A percentile compares a stretch with the other conserved stretches of the same genome.
These are phyloP conservation scores for Hemicentrotus pulcherrimus DNA, from an alignment of 35 echinoderm and acorn worm species.

Conservation along the genomic window DNA sequence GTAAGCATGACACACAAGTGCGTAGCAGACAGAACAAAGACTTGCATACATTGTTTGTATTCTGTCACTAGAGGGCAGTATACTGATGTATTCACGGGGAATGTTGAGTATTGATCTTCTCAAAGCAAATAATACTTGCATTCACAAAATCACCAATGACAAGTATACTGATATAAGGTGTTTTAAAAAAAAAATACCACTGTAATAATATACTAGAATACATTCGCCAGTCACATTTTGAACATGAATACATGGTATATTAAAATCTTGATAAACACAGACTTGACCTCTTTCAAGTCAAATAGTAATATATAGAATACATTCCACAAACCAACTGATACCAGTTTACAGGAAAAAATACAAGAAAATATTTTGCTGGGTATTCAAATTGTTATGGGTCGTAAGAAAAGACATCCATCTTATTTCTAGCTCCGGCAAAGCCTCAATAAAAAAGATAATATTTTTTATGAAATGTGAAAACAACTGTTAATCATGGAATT, in stretches of 20 bases:
- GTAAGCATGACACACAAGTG: neutral
- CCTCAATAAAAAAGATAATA: neutral
- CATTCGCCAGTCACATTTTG: neutral
- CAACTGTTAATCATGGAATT: neutral
- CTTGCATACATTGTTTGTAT: neutral
- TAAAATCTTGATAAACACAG: neutral
- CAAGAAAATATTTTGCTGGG: neutral
- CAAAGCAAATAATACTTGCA: neutral
- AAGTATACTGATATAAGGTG: neutral
- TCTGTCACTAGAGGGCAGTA: neutral
- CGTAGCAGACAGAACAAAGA: neutral
- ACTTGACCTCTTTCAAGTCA: neutral
- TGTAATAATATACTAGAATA: neutral
- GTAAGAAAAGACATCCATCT: neutral
- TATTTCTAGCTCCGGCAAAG: neutral
- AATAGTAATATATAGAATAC: neutral
- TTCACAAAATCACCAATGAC: neutral
- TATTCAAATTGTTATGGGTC: neutral
- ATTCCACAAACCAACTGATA: neutral
- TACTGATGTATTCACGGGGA: neutral
- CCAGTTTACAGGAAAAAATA: neutral
- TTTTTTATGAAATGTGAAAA: neutral
- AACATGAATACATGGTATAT: neutral
- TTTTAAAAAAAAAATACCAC: neutral
- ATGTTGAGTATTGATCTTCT: neutral